Conservation (phyloP, 2,888 invertebrate species). For the Orthonevra nobilis region DNA sequence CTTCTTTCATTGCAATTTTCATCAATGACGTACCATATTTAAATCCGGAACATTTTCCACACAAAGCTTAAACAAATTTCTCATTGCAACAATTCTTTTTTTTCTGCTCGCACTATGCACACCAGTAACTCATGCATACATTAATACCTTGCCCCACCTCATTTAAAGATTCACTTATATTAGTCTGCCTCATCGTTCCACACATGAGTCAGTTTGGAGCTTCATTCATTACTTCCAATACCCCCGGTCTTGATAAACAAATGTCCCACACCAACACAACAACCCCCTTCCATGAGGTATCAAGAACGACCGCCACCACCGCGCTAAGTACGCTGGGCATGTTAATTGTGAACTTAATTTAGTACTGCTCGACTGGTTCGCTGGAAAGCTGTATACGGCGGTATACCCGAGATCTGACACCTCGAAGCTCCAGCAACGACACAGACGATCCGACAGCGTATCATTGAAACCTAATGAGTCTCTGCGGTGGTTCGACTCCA, state of each 20-base stretch:
- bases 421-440: slow-evolving; percentile 10
- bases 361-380: slow-evolving; percentile 52
- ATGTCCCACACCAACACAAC: slow-evolving; percentile 13
- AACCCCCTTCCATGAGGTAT: slow-evolving; percentile 13
- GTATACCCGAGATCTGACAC: not conserved
- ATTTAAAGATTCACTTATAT: slow-evolving; percentile 21
- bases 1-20: slow-evolving; percentile 5
- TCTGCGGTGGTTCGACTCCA: slow-evolving; percentile 45
- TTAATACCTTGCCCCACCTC: slow-evolving; percentile 3
- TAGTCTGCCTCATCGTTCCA: too few species aligned
- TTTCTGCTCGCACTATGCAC: too few species aligned
- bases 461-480: slow-evolving; percentile 50
- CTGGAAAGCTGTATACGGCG: slow-evolving; percentile 45
- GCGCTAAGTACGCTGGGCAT: slow-evolving; percentile 53
- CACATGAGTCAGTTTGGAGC: too few species aligned
- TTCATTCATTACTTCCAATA: slow-evolving; percentile 30
- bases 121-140: slow-evolving; percentile 20
- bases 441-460: not conserved
- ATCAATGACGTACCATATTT: slow-evolving; percentile 12
- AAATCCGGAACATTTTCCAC: slow-evolving; percentile 3
- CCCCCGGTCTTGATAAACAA: slow-evolving; percentile 14
- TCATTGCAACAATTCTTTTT: too few species aligned
- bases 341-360: slow-evolving; percentile 67
- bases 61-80: slow-evolving; percentile 43
- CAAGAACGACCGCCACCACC: not conserved